Conservation (phyloP, 2,113 vertebrate genomes). For the Eulemur rufifrons region DNA sequence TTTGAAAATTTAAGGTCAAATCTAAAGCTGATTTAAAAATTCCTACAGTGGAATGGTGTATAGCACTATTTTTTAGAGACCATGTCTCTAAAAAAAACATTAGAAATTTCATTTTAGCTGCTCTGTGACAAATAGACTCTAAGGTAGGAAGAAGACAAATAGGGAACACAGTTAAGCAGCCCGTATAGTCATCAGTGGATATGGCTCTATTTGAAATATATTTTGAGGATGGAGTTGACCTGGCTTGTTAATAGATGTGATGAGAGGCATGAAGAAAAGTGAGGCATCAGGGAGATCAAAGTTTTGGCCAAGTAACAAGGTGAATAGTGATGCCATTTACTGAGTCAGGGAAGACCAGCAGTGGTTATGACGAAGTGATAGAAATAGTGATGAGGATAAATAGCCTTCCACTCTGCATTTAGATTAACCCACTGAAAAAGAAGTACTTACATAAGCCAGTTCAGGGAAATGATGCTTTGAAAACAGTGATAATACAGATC, state of each 20-base stretch:
- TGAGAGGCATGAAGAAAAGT: not conserved
- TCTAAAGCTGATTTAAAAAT: not conserved
- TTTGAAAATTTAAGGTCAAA: slow-evolving; percentile 7
- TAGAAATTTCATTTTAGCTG: not conserved
- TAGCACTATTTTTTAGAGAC: too few relatives aligned
- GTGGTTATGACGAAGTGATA: not conserved
- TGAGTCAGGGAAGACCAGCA: not conserved
- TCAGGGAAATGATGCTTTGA: slow-evolving; percentile 44
- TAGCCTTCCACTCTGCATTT: slow-evolving; percentile 77
- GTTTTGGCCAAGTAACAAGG: not conserved
- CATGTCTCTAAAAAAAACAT: not conserved
- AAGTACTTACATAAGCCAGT: slow-evolving; percentile 33
- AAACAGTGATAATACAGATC: slow-evolving; percentile 12
- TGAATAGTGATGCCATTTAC: not conserved
- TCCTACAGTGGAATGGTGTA: not conserved
- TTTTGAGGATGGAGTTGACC: not conserved
- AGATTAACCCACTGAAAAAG: slow-evolving; percentile 74
- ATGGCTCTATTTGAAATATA: not conserved
- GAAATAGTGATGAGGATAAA: slow-evolving; percentile 67
- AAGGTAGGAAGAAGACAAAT: not conserved
- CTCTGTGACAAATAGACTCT: not conserved
- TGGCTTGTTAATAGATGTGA: not conserved
- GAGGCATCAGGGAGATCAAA: not conserved
- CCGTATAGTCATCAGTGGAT: not conserved
- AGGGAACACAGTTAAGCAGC: not conserved